phyloP scores from a whole-genome alignment of 2,888 invertebrate species.

The Apodemia mormo region DNA sequence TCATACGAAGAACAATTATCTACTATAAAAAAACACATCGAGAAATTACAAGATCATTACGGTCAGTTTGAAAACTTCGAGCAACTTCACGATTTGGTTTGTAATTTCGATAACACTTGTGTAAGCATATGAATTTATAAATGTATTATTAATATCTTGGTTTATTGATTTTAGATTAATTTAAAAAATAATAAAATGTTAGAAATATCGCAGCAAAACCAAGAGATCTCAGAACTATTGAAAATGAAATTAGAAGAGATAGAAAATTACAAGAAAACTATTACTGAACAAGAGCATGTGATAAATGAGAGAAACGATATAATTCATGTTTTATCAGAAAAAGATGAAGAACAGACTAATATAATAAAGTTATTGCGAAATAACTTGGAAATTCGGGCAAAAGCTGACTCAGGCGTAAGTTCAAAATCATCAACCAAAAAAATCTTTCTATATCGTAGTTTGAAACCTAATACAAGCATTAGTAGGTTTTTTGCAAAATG shows the following conservation, averaged over 20 bases:
- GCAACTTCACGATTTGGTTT: conserved; percentile 59
- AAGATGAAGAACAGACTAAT: conserved; percentile 63
- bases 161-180: conserved; percentile 47
- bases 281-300: conserved; percentile 48
- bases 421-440: not conserved
- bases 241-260: conserved; percentile 55
- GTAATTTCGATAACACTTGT: not conserved
- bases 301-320: conserved; percentile 53
- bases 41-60: conserved; percentile 58
- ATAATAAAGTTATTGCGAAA: conserved; percentile 59
- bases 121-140: too few relatives aligned
- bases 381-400: conserved; percentile 58
- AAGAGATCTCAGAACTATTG: conserved; percentile 51
- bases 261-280: conserved; percentile 44
- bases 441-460: too few relatives aligned
- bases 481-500: too few relatives aligned
- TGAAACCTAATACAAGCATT: too few relatives aligned
- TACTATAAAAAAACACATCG: conserved; percentile 55
- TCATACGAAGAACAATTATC: conserved; percentile 59
- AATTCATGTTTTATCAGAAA: conserved; percentile 58
- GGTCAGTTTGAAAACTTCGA: conserved; percentile 60
- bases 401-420: conserved; percentile 58
- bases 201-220: conserved; percentile 53
- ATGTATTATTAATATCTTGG: conserved; percentile 8
- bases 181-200: conserved; percentile 54